A percentile compares a stretch with the other conserved stretches of the same genome.
Conservation (phyloP, 1,140 invertebrate species). For the Diplogasteroides magnus region DNA sequence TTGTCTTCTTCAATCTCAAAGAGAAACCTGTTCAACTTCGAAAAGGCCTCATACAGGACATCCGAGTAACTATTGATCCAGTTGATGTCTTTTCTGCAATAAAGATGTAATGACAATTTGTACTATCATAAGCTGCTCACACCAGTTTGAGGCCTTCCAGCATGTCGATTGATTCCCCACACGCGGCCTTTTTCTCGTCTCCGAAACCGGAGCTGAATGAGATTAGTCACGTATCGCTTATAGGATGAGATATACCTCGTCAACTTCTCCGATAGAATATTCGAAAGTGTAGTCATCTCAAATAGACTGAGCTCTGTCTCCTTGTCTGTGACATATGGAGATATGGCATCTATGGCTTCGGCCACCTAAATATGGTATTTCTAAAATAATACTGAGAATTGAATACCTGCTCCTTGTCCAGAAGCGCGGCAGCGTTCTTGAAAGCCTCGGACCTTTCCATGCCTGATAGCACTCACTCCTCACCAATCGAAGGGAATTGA, state of each 20-base stretch:
- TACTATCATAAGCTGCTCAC: slow-evolving; percentile 4
- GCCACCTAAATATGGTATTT: no score
- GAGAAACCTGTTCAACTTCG: slow-evolving; percentile 18
- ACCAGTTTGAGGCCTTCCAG: slow-evolving; percentile 23
- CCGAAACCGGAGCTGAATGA: slow-evolving; percentile 20
- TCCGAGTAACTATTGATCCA: slow-evolving; percentile 22
- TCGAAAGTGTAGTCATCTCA: slow-evolving; percentile 24
- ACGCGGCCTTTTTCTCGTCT: slow-evolving; percentile 24
- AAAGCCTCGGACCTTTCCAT: no score
- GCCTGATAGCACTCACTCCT: no score
- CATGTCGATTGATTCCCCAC: slow-evolving; percentile 12
- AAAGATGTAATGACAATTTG: neutral
- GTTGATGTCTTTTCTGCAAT: slow-evolving; percentile 23
- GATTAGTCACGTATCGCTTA: neutral
- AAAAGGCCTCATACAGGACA: slow-evolving; percentile 21
- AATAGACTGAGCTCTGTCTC: slow-evolving; percentile 11
- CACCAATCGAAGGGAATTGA: no score
- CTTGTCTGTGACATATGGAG: slow-evolving; percentile 13
- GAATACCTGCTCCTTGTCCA: neutral
- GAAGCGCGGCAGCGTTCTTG: neutral
- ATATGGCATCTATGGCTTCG: neutral
- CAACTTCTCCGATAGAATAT: slow-evolving; percentile 21
- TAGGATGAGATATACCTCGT: slow-evolving; percentile 12
- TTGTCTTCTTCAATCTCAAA: no score
- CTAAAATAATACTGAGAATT: no score